A percentile compares a stretch with the other conserved stretches of the same genome.
phyloP scores from a whole-genome alignment of 2,113 vertebrate species.

The Rhipidura dahli region DNA sequence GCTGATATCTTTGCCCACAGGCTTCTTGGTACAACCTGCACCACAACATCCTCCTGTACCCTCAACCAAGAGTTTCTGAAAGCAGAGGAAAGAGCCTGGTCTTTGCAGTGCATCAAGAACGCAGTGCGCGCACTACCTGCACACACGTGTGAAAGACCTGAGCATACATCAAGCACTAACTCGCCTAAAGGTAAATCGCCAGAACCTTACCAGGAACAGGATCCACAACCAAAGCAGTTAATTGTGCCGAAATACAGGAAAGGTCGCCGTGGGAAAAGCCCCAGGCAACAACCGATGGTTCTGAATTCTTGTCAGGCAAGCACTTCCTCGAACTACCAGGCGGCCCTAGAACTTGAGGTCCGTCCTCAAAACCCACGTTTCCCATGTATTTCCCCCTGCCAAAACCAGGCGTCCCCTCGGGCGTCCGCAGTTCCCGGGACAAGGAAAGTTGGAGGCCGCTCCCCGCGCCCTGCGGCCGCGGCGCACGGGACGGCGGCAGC shows the following conservation, averaged over 20 bases:
- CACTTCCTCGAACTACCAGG: background rate
- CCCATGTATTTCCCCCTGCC: background rate
- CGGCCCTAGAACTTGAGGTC: background rate
- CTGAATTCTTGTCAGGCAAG: background rate
- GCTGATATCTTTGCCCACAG: background rate
- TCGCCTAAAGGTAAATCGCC: background rate
- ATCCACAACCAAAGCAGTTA: background rate
- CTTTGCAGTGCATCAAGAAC: background rate
- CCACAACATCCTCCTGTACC: background rate
- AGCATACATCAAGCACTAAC: background rate
- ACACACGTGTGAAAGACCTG: background rate
- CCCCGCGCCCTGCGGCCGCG: background rate
- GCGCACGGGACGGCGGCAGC: background rate
- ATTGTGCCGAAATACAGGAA: background rate
- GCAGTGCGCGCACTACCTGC: rapidly evolving
- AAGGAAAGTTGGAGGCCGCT: background rate
- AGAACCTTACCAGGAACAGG: background rate
- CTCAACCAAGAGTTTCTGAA: background rate
- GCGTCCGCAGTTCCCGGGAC: background rate
- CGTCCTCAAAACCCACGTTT: background rate
- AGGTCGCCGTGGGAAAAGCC: background rate
- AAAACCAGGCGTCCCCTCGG: background rate
- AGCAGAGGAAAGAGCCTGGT: background rate
- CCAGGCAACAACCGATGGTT: background rate
- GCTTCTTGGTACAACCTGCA: background rate